A percentile compares a stretch with the other conserved stretches of the same genome.
These are phyloP conservation scores for Echinarachnius parma DNA, from an alignment of 53 echinoderm and acorn worm genomes.

Conservation along the genomic window DNA sequence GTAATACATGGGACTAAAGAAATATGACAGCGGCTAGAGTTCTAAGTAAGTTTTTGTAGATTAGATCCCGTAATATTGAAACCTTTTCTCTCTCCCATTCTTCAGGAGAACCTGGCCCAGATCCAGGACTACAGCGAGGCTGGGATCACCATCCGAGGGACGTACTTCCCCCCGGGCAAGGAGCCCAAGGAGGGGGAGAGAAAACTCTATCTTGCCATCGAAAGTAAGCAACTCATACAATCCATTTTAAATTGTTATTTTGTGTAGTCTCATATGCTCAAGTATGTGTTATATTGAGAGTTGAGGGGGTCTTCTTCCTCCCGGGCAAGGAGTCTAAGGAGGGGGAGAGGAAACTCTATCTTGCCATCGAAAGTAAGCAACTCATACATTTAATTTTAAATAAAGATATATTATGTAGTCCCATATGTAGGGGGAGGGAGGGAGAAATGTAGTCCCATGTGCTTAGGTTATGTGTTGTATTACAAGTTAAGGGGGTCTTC, in stretches of 20 bases:
- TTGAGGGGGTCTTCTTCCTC: constrained; percentile 89
- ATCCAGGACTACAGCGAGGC: constrained; percentile 99
- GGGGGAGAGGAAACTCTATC: constrained; percentile 92
- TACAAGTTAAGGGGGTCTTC: constrained; percentile 92
- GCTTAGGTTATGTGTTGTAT: too few relatives aligned
- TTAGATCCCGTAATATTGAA: too few relatives aligned
- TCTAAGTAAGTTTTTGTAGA: too few relatives aligned
- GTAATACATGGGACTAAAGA: background rate
- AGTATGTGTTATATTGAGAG: too few relatives aligned
- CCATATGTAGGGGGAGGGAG: too few relatives aligned
- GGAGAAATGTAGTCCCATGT: too few relatives aligned
- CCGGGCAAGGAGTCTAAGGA: constrained; percentile 96
- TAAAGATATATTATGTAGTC: too few relatives aligned
- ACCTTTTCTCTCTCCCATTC: background rate
- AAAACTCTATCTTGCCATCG: constrained; percentile 92
- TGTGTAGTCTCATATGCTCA: too few relatives aligned
- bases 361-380: constrained; percentile 99
- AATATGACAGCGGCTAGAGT: too few relatives aligned
- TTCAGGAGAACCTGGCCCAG: constrained; percentile 97
- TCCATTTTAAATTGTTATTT: too few relatives aligned
- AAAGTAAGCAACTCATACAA: constrained; percentile 85
- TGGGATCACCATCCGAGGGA: constrained; percentile 97
- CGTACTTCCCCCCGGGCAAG: constrained; percentile 91
- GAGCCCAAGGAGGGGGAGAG: constrained; percentile 97
- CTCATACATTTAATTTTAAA: too few relatives aligned